Percentiles rank a stretch among this genome's conserved stretches.
phyloP scores from a whole-genome alignment of 1,140 invertebrate genomes.

The Caerostris darwini region DNA sequence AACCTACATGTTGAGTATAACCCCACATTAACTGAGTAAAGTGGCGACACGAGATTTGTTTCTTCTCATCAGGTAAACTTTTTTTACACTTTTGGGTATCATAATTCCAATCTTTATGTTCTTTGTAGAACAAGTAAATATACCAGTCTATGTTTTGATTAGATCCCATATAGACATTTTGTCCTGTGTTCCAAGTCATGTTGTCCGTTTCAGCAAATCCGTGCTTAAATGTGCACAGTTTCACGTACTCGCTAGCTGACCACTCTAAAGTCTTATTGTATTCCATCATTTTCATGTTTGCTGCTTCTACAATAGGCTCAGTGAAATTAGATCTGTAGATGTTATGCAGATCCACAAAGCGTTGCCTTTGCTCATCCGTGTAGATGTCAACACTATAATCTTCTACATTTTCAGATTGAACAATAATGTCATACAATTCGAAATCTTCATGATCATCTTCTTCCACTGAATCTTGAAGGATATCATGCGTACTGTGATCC shows the following conservation, averaged over 20 bases:
- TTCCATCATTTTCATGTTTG: not conserved
- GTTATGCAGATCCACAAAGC: not conserved
- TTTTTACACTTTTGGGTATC: not conserved
- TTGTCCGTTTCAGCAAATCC: not conserved
- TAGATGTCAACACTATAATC: not conserved
- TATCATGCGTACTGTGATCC: no score
- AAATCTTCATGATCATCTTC: conserved; percentile 10
- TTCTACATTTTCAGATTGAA: not conserved
- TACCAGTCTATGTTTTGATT: not conserved
- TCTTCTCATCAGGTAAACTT: no score
- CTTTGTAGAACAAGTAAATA: not conserved
- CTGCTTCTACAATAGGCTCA: not conserved
- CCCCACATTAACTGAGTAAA: not conserved
- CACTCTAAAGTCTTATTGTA: conserved; percentile 2
- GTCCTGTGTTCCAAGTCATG: not conserved
- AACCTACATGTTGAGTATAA: not conserved
- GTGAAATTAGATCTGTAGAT: not conserved
- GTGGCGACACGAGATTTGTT: not conserved
- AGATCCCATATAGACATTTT: not conserved
- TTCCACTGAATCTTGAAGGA: not conserved
- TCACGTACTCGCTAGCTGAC: not conserved
- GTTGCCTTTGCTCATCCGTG: not conserved
- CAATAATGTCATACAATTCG: not conserved
- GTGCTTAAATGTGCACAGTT: not conserved
- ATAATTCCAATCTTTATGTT: not conserved